Evolutionary conservation across 1,140 invertebrate genomes (phyloP).

Genomic region (Leptinotarsa lineolata): DNA sequence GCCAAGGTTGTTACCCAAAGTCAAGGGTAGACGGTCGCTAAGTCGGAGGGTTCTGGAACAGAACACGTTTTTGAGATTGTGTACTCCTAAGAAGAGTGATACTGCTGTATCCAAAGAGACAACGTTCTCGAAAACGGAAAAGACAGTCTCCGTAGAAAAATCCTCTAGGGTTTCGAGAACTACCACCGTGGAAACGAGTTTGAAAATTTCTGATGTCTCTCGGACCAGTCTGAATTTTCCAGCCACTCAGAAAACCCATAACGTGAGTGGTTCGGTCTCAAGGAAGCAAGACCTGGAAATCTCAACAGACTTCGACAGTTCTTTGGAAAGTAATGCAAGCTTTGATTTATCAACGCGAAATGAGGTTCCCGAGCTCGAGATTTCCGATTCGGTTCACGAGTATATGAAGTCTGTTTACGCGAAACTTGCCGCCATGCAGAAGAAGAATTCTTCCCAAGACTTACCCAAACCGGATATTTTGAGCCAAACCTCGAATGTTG

Average conservation of each 20-base stretch:
- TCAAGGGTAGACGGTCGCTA: slow-evolving; percentile 39
- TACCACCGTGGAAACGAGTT: slow-evolving; percentile 18
- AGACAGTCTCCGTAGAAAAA: slow-evolving; percentile 21
- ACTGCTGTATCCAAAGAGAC: neutral
- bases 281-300: slow-evolving; percentile 7
- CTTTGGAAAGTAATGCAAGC: slow-evolving; percentile 10
- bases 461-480: neutral
- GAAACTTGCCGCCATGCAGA: neutral
- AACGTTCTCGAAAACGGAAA: slow-evolving; percentile 17
- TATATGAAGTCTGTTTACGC: slow-evolving; percentile 14
- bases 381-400: slow-evolving; percentile 3
- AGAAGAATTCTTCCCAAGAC: neutral
- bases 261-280: neutral
- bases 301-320: slow-evolving; percentile 2
- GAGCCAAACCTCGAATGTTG: no score
- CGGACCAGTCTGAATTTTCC: neutral
- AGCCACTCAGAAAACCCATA: neutral
- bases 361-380: neutral
- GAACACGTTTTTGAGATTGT: slow-evolving; percentile 38
- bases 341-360: neutral
- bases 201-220: slow-evolving; percentile 5
- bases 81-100: slow-evolving; percentile 21
- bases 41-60: slow-evolving; percentile 46
- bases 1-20: slow-evolving; percentile 18
- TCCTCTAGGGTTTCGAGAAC: slow-evolving; percentile 25